Evolutionary conservation across 2,888 invertebrate species (phyloP), one percentile per base, ranked within the genome.

Genomic region (Prionchulus punctatus): DNA sequence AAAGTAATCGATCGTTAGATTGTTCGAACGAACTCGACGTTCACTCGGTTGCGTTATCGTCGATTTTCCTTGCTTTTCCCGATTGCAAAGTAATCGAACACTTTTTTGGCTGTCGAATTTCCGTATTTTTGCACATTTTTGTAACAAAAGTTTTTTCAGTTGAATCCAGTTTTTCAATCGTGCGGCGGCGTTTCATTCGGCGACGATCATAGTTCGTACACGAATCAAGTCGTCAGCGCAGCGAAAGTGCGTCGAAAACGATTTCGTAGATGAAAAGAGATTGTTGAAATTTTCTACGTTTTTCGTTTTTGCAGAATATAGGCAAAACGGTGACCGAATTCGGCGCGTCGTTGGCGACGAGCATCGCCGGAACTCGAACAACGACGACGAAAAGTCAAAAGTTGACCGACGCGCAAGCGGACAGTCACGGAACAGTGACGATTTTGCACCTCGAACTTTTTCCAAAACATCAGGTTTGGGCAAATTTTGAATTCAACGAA

Each of bases 181-280:
- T 69, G 70, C 63, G 74, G 73, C 12, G 74, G 74, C 15, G 70
- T 71, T 66, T 66, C 71, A 18, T 69, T 69, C 28, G 71, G 70
- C 57, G 72, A 71, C 23, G 66, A 67, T 21, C 18, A 42, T n/a
- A 70, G 71, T 62, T 71, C 72, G n/a, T 73, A 74, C 60, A 70
- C 74, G 55, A 72, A 72, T 51, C 74, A 75, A 42, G 68, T 75
- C 48, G 71, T 75, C 59, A 73, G 67, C 63, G 74, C 73, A 54
- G 73, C 75, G 45, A 75, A 74, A 70, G 74, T 75, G 59, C 42
- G 54, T 43, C 15, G 4, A 21, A 31, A 30, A 54, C 30, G 43
- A 31, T 27, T 30, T 23, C 4, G 1, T 49, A 25, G 3, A n/a
- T n/a, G n/a, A n/a, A n/a, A n/a, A n/a, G n/a, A n/a, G 42, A 42